Evolutionary conservation across 2,113 vertebrate species (phyloP).

Genomic region (Eolophus roseicapilla): DNA sequence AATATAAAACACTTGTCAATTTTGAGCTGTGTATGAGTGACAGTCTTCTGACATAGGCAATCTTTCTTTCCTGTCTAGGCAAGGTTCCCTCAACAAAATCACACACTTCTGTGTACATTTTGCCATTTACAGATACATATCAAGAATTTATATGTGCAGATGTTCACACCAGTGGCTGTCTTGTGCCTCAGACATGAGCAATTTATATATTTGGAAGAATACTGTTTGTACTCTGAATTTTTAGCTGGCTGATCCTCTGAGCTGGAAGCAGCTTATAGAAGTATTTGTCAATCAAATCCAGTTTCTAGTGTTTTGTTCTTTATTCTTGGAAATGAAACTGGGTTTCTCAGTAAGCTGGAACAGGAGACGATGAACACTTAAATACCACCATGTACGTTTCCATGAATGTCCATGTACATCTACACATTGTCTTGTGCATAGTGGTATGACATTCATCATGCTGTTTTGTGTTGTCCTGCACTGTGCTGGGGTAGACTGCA

Average conservation of each 20-base stretch:
- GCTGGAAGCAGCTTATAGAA: background rate
- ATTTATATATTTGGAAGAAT: background rate
- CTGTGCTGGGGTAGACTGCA: background rate
- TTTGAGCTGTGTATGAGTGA: background rate
- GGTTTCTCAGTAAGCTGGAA: background rate
- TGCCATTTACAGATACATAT: background rate
- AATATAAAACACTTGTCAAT: background rate
- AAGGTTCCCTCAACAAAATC: background rate
- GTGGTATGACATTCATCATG: background rate
- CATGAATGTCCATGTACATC: background rate
- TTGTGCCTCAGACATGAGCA: background rate
- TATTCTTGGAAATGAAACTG: background rate
- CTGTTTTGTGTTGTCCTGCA: background rate
- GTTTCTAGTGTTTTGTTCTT: background rate
- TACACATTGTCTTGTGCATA: background rate
- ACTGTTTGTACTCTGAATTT: background rate
- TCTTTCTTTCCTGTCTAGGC: background rate
- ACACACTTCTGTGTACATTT: background rate
- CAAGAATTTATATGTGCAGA: background rate
- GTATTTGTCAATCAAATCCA: background rate
- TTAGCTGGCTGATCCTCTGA: background rate
- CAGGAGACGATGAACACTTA: background rate
- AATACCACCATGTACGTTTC: background rate
- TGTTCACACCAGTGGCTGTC: background rate
- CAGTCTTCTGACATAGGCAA: background rate